Evolutionary conservation across 2,888 invertebrate species (phyloP).

Genomic region (Latrodectus hesperus): DNA sequence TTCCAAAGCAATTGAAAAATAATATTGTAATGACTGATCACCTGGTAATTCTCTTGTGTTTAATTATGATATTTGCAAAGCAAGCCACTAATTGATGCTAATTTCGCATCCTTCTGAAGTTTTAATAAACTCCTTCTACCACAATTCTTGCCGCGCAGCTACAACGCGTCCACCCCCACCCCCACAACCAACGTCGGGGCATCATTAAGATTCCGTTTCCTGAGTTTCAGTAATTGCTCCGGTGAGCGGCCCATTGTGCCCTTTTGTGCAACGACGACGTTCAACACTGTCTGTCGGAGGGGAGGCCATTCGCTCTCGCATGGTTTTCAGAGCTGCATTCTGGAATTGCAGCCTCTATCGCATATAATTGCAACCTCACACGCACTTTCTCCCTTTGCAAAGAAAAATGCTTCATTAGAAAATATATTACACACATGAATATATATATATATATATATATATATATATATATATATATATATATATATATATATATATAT

Average conservation of each 20-base stretch:
- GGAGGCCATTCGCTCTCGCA: too few species aligned
- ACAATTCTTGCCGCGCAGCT: neutral
- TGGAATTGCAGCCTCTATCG: too few species aligned
- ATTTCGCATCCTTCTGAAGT: neutral
- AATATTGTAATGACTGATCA: too few species aligned
- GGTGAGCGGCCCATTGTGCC: neutral
- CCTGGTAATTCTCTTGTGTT: neutral
- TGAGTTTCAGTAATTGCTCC: neutral
- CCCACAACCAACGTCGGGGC: neutral
- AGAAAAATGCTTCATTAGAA: too few species aligned
- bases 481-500: too few species aligned
- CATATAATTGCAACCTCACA: too few species aligned
- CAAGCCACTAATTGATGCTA: neutral
- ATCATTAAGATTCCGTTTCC: constrained; percentile 1
- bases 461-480: too few species aligned
- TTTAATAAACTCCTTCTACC: neutral
- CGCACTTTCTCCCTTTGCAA: too few species aligned
- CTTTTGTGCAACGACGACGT: neutral
- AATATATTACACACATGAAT: too few species aligned
- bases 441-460: too few species aligned
- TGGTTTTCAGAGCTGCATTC: too few species aligned
- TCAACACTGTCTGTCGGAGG: neutral
- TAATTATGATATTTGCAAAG: neutral
- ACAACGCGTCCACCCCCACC: neutral
- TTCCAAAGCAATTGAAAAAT: too few species aligned